These are phyloP conservation scores for Merops nubicus DNA, from an alignment of 2,113 vertebrate species.

Conservation along the genomic window DNA sequence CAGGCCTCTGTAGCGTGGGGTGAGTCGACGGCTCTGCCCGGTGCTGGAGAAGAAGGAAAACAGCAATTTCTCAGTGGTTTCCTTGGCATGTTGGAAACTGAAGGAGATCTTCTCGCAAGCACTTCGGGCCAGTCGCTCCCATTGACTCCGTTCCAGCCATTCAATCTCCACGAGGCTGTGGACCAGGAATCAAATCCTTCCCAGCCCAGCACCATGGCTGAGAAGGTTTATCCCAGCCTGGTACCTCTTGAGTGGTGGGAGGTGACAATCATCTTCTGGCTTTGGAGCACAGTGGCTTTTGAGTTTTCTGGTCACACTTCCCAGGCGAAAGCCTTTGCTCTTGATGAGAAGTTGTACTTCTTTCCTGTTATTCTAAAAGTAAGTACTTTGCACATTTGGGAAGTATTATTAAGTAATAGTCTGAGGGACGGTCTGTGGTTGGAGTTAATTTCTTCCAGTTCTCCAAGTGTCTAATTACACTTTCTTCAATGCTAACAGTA, in stretches of 20 bases:
- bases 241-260: not conserved
- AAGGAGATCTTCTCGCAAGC: not conserved
- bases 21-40: conserved; percentile 32
- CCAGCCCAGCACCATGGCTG: not conserved
- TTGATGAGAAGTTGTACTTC: not conserved
- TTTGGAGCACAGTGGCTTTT: not conserved
- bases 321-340: not conserved
- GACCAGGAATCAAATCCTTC: not conserved
- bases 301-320: rapidly evolving
- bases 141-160: not conserved
- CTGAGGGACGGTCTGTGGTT: conserved; percentile 25
- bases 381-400: conserved; percentile 66
- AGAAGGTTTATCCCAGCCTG: not conserved
- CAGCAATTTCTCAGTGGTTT: conserved; percentile 79
- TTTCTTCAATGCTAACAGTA: conserved; percentile 38
- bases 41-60: conserved; percentile 71
- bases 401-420: conserved; percentile 54
- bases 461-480: conserved; percentile 38
- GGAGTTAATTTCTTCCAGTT: conserved; percentile 61
- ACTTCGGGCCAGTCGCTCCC: not conserved
- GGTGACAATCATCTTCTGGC: not conserved
- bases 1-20: conserved; percentile 25
- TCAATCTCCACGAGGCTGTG: rapidly evolving
- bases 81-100: conserved; percentile 42
- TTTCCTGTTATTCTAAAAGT: conserved; percentile 62